phyloP scores from a whole-genome alignment of 2,113 vertebrate genomes.

The Petrocephalus zakoni region DNA sequence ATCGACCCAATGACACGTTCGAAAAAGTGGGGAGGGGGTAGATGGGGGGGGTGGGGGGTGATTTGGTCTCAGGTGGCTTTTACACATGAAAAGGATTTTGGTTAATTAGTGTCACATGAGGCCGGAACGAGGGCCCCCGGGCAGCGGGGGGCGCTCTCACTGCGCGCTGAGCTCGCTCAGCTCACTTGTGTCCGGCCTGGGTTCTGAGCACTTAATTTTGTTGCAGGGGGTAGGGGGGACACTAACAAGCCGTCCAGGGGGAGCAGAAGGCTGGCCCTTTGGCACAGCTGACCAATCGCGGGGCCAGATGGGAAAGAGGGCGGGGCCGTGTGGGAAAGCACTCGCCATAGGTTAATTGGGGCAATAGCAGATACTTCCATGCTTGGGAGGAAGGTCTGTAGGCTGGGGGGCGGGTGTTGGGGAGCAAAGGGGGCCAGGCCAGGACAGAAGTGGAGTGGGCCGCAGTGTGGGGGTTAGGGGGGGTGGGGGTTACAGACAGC shows the following conservation, averaged over 20 bases:
- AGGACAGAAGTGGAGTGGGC: neutral
- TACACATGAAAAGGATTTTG: conserved; percentile 65
- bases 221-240: neutral
- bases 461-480: too few species aligned
- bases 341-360: too few species aligned
- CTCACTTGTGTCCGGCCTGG: conserved; percentile 61
- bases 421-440: neutral
- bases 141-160: conserved; percentile 53
- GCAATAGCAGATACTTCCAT: neutral
- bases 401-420: neutral
- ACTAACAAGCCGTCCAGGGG: conserved; percentile 28
- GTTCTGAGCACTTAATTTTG: conserved; percentile 63
- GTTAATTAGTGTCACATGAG: conserved; percentile 53
- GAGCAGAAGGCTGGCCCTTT: neutral
- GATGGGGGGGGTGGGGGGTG: neutral
- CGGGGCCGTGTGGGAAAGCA: conserved; percentile 26
- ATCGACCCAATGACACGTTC: conserved; percentile 58
- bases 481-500: neutral
- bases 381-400: too few species aligned
- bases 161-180: conserved; percentile 58
- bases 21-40: conserved; percentile 23
- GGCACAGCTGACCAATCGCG: too few species aligned
- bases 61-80: conserved; percentile 44
- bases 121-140: conserved; percentile 37
- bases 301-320: conserved; percentile 6